Percentiles rank a stretch among this genome's conserved stretches.
Evolutionary conservation across 1,140 invertebrate species (phyloP).

Genomic region (Zaprionus davidi): DNA sequence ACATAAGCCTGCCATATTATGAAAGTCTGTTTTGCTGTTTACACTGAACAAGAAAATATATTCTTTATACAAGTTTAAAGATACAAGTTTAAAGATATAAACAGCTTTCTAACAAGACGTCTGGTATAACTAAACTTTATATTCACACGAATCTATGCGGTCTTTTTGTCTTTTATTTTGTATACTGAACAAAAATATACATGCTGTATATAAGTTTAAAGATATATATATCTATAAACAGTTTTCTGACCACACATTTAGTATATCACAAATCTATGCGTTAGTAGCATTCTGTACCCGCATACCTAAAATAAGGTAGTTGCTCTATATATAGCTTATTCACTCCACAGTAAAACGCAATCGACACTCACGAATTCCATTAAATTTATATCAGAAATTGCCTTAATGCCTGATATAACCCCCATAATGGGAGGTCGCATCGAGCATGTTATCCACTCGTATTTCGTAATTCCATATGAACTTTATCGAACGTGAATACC

Average conservation of each 20-base stretch:
- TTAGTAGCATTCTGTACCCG: too few species aligned
- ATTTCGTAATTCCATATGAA: slow-evolving; percentile 11
- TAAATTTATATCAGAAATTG: slow-evolving; percentile 12
- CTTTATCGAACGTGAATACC: slow-evolving; percentile 1
- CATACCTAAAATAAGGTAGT: too few species aligned
- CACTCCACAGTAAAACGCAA: not conserved
- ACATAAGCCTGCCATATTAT: too few species aligned
- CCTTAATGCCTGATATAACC: not conserved
- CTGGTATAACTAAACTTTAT: too few species aligned
- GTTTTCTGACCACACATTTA: too few species aligned
- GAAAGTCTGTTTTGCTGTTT: not conserved
- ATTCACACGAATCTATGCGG: too few species aligned
- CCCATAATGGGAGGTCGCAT: not conserved
- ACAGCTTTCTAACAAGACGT: too few species aligned
- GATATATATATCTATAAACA: too few species aligned
- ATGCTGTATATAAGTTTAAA: not conserved
- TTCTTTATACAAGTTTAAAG: not conserved
- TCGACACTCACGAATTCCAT: slow-evolving; percentile 17
- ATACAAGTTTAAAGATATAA: too few species aligned
- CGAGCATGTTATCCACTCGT: not conserved
- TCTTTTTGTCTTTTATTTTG: not conserved
- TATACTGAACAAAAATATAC: not conserved
- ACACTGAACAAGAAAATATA: not conserved
- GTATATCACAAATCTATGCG: too few species aligned
- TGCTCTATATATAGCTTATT: not conserved